Evolutionary conservation across 2,113 vertebrate genomes (phyloP).

Genomic region (Phalacrocorax carbo): DNA sequence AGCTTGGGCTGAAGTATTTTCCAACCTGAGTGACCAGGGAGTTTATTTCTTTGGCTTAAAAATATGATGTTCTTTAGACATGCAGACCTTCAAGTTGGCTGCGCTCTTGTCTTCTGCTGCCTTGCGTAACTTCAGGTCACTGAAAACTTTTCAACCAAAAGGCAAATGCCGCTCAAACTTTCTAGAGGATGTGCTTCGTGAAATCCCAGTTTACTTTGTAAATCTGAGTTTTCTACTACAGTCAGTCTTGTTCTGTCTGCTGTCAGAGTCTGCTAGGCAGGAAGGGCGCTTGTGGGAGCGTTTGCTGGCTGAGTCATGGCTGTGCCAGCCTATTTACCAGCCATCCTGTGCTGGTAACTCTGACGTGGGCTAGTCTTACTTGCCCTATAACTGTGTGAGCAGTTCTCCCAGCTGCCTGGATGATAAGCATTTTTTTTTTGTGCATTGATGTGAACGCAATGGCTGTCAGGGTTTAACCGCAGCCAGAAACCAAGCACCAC

Average conservation of each 20-base stretch:
- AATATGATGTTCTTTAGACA: fast-evolving
- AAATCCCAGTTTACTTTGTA: not conserved
- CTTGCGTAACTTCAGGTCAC: too few relatives aligned
- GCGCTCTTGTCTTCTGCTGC: not conserved
- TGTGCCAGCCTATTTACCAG: not conserved
- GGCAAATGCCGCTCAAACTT: fast-evolving
- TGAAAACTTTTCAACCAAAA: not conserved
- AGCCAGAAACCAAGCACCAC: too few relatives aligned
- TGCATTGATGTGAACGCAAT: not conserved
- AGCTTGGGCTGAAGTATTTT: not conserved
- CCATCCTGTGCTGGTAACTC: fast-evolving
- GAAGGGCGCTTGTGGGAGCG: not conserved
- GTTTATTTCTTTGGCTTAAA: not conserved
- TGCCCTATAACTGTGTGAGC: not conserved
- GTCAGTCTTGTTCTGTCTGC: not conserved
- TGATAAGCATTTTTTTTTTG: too few relatives aligned
- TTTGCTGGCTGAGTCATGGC: not conserved
- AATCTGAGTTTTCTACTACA: not conserved
- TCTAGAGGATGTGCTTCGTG: not conserved
- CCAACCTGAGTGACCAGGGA: too few relatives aligned
- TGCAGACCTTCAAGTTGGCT: too few relatives aligned
- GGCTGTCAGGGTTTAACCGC: too few relatives aligned
- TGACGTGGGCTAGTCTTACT: fast-evolving
- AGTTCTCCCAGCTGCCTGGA: not conserved
- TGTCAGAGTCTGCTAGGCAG: not conserved